Evolutionary conservation across 2,888 invertebrate genomes (phyloP).

Genomic region (Rhingia campestris): DNA sequence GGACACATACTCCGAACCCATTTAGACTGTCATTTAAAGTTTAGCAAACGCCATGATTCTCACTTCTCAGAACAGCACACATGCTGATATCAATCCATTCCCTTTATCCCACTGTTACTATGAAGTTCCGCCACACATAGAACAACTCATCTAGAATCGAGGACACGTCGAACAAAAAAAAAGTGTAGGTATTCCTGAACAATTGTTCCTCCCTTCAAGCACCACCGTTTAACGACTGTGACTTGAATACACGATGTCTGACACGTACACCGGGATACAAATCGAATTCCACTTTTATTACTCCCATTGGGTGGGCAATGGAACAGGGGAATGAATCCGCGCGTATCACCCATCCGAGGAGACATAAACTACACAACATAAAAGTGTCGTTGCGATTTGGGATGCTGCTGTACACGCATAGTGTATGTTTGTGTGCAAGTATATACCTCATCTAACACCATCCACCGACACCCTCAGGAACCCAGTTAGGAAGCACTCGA

Average conservation of each 20-base stretch:
- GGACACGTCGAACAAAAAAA: slow-evolving; percentile 6
- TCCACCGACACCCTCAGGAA: slow-evolving; percentile 9
- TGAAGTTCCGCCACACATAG: not conserved
- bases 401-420: not conserved
- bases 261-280: slow-evolving; percentile 58
- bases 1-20: no score
- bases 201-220: slow-evolving; percentile 36
- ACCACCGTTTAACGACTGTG: slow-evolving; percentile 52
- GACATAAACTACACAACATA: slow-evolving; percentile 27
- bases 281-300: slow-evolving; percentile 69
- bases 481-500: not conserved
- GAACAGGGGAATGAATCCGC: slow-evolving; percentile 16
- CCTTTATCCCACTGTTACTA: not conserved
- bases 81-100: not conserved
- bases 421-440: not conserved
- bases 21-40: no score
- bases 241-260: slow-evolving; percentile 58
- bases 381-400: slow-evolving; percentile 32
- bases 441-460: slow-evolving; percentile 6
- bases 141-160: slow-evolving; percentile 14
- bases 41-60: no score
- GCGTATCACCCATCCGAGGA: slow-evolving; percentile 9
- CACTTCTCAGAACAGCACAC: no score
- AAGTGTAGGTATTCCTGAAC: slow-evolving; percentile 18
- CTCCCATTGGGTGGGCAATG: slow-evolving; percentile 39